Evolutionary conservation across 2,797 vertebrate species (phyloP).

Genomic region (Graptemys geographica): DNA sequence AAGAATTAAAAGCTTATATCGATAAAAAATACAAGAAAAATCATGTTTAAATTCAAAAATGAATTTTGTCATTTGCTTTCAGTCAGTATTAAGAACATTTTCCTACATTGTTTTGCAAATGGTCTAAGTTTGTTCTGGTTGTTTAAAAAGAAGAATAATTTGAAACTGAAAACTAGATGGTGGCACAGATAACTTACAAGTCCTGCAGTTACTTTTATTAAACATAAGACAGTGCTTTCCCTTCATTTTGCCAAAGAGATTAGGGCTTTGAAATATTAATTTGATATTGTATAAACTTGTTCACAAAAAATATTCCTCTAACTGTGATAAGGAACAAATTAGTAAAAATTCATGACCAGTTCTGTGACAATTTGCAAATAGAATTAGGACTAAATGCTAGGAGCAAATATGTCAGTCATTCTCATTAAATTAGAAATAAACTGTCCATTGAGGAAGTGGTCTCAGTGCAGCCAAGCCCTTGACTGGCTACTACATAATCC

Average conservation of each 20-base stretch:
- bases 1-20: not conserved
- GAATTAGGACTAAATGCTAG: not conserved
- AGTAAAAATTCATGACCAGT: not conserved
- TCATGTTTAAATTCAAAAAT: not conserved
- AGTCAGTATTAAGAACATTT: not conserved
- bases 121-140: not conserved
- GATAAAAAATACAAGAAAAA: not conserved
- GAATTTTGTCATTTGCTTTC: not conserved
- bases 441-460: not conserved
- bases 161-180: not conserved
- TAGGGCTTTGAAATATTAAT: not conserved
- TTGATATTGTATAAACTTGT: not conserved
- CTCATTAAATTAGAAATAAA: not conserved
- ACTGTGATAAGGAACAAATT: not conserved
- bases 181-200: not conserved
- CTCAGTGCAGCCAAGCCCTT: not conserved
- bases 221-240: not conserved
- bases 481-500: not conserved
- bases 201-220: constrained; percentile 2
- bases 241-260: not conserved
- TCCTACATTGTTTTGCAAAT: not conserved
- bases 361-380: not conserved
- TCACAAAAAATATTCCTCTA: not conserved
- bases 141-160: not conserved
- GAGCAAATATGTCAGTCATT: not conserved